A percentile compares a stretch with the other conserved stretches of the same genome.
Conservation (phyloP, 2,888 invertebrate genomes). For the Dione vanillae region DNA sequence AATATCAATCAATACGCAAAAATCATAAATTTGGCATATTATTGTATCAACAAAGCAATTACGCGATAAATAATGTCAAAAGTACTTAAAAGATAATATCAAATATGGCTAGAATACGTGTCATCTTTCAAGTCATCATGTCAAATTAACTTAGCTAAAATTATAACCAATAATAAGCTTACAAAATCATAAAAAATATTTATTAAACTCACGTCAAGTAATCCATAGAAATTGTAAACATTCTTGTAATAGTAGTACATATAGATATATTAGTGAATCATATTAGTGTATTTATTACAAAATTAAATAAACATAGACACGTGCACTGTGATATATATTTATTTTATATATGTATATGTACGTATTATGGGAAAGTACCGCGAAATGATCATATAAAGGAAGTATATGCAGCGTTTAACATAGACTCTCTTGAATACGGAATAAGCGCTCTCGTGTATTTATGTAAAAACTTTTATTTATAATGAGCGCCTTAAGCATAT, state of each 20-base stretch:
- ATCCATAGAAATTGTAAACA: too few species aligned
- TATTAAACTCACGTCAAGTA: not conserved
- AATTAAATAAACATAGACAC: not conserved
- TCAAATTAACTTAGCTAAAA: too few species aligned
- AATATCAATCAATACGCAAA: too few species aligned
- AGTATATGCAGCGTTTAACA: not conserved
- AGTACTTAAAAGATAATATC: not conserved
- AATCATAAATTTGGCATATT: too few species aligned
- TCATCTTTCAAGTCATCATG: too few species aligned
- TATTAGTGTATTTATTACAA: not conserved
- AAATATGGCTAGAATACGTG: not conserved
- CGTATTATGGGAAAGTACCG: slow-evolving; percentile 40
- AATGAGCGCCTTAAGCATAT: slow-evolving; percentile 27
- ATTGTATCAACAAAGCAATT: not conserved
- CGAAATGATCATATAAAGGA: slow-evolving; percentile 30
- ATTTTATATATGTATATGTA: not conserved
- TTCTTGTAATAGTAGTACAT: too few species aligned
- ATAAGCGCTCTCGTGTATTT: not conserved
- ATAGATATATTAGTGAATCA: too few species aligned
- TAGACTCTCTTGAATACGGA: not conserved
- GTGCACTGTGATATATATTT: not conserved
- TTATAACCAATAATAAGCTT: not conserved
- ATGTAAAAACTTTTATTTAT: slow-evolving; percentile 8
- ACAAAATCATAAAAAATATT: not conserved
- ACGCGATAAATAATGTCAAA: not conserved